phyloP scores from a whole-genome alignment of 2,113 vertebrate species.

The Heterotis niloticus region DNA sequence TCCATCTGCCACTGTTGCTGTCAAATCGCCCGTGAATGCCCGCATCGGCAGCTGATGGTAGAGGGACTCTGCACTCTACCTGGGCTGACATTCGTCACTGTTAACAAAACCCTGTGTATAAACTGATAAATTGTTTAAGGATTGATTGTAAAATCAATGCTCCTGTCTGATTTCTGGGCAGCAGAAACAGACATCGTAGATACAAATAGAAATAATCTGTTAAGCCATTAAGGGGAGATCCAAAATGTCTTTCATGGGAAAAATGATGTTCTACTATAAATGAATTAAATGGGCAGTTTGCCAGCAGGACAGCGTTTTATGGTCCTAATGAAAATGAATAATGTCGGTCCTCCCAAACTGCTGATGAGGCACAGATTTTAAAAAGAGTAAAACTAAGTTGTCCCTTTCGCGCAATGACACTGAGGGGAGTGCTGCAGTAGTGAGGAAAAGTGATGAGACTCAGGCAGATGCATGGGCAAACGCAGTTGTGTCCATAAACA shows the following conservation, averaged over 20 bases:
- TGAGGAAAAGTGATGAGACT: neutral
- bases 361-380: neutral
- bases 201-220: neutral
- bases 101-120: too few relatives aligned
- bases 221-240: neutral
- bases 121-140: too few relatives aligned
- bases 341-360: neutral
- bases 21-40: neutral
- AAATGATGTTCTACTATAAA: neutral
- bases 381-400: neutral
- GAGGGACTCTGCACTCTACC: neutral
- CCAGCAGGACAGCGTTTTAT: neutral
- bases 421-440: neutral
- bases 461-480: too few relatives aligned
- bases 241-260: neutral
- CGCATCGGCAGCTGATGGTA: neutral
- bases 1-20: neutral
- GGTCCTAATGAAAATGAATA: neutral
- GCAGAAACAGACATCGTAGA: neutral
- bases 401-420: neutral
- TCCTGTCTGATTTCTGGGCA: too few relatives aligned
- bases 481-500: too few relatives aligned
- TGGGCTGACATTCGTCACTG: neutral
- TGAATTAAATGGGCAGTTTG: neutral
- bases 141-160: too few relatives aligned